Evolutionary conservation across 2,113 vertebrate species (phyloP), one percentile per base, ranked within the genome.

Genomic region (Mormoops blainvillei): DNA sequence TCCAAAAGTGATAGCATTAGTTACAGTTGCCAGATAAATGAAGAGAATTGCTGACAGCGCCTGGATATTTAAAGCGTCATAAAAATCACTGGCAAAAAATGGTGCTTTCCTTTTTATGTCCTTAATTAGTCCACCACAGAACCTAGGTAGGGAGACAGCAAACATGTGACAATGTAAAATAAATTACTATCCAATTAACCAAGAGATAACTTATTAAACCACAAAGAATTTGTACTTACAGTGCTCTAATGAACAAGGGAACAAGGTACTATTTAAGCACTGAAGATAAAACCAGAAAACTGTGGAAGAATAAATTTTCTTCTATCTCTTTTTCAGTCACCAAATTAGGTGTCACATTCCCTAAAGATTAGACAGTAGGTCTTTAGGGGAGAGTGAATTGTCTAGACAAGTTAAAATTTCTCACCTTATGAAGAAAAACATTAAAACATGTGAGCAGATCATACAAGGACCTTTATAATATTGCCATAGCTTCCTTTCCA

Each of bases 1-100:
- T 63, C 99, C 99, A 4, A 99, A 99, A 41, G 99, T 99, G 98
- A 99, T 99, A 90, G 99, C 99, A 0, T 99, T 99, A 56, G 99
- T 99, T 93, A 99, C 99, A 1, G 99, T 99, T 96, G 99, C 99
- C 98, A 99, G 97, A 98, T 99, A 99, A 96, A 99, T 99, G 96
- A 99, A 99, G 95, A 99, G 98, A 94, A 99, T 99, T 96, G 99
- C 98, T 38, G 99, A 99, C 93, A 99, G 99, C 38, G 99, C 99
- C 98, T 99, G 99, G 96, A 99, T 99, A 96, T 99, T 99, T 96
- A 99, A 97, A 87, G 98, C 99, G 0, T 99, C 99, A 0, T 99
- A 99, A 98, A 99, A 99, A 98, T 99, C 99, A 31, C 99, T 99
- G 98, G 98, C 97, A 0, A 99, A 99, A 98, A 99, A 99, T 1